Percentiles rank a stretch among this genome's conserved stretches.
Conservation (phyloP, 2,113 vertebrate genomes). For the Ciconia maguari region DNA sequence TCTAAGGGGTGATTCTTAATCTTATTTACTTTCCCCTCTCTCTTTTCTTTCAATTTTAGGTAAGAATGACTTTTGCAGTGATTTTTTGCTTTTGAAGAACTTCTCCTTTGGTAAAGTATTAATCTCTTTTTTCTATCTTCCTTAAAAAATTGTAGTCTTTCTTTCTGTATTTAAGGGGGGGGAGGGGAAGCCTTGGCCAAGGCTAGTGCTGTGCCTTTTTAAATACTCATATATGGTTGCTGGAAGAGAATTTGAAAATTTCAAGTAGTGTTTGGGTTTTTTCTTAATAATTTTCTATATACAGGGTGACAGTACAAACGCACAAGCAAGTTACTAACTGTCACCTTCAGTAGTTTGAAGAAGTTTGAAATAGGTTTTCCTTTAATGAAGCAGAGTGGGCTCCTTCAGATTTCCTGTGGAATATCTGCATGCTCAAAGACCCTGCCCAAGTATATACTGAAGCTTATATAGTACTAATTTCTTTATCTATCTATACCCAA, state of each 20-base stretch:
- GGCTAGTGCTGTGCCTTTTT: background rate
- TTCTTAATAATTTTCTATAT: background rate
- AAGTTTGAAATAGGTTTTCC: background rate
- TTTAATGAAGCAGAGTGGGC: background rate
- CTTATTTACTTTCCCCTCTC: background rate
- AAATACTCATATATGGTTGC: background rate
- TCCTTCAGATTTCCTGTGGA: background rate
- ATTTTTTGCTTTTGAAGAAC: slow-evolving; percentile 30
- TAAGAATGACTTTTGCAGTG: slow-evolving; percentile 54
- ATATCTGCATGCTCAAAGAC: background rate
- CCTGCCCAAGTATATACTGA: background rate
- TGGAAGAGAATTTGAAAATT: background rate
- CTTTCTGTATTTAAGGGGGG: background rate
- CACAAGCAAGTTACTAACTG: background rate
- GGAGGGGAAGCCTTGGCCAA: background rate
- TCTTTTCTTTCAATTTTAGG: slow-evolving; percentile 63
- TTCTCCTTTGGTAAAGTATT: slow-evolving; percentile 70
- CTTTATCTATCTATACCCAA: background rate
- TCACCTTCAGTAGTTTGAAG: background rate
- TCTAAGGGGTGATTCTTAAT: background rate
- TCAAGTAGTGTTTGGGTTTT: background rate
- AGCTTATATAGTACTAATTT: background rate
- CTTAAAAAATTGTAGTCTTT: background rate
- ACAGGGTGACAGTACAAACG: background rate
- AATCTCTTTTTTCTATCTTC: background rate